phyloP scores from a whole-genome alignment of 2,113 vertebrate species.

The Chascanopsetta lugubris region DNA sequence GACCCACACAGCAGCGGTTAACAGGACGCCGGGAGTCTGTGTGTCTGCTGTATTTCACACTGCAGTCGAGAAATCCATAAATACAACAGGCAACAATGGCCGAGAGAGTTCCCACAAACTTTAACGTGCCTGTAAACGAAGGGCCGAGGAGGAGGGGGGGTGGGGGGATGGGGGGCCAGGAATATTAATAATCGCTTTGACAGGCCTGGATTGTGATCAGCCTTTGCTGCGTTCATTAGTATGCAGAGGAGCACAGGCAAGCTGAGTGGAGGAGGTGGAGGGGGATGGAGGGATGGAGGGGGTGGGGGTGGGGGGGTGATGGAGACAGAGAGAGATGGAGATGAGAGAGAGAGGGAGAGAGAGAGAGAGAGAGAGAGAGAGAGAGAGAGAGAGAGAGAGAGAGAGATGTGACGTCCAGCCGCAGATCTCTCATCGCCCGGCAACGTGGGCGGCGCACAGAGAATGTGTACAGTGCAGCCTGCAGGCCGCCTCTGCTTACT shows the following conservation, averaged over 20 bases:
- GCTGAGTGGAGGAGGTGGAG: conserved; percentile 39
- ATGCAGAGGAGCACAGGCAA: conserved; percentile 69
- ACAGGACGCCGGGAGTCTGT: conserved; percentile 15
- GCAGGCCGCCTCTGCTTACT: conserved; percentile 51
- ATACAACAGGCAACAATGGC: conserved; percentile 30
- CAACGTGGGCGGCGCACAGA: conserved; percentile 67
- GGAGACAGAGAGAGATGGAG: conserved; percentile 52
- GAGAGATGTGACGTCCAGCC: conserved; percentile 44
- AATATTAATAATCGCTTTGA: conserved; percentile 64
- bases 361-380: conserved; percentile 47
- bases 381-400: conserved; percentile 35
- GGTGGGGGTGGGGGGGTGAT: conserved; percentile 16
- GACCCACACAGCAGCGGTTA: neutral
- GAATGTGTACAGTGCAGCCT: conserved; percentile 71
- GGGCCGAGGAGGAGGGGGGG: conserved; percentile 10
- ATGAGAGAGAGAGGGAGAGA: conserved; percentile 24
- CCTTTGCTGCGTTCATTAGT: conserved; percentile 68
- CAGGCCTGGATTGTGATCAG: conserved; percentile 53
- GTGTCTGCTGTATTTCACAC: conserved; percentile 28
- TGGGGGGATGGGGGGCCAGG: no score
- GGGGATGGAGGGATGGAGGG: neutral
- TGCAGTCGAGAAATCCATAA: conserved; percentile 8
- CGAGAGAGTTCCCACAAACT: conserved; percentile 31
- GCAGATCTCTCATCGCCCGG: conserved; percentile 65
- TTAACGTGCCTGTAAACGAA: conserved; percentile 13